A percentile compares a stretch with the other conserved stretches of the same genome.
Conservation (phyloP, 2,113 vertebrate species). For the Gila orcuttii region DNA sequence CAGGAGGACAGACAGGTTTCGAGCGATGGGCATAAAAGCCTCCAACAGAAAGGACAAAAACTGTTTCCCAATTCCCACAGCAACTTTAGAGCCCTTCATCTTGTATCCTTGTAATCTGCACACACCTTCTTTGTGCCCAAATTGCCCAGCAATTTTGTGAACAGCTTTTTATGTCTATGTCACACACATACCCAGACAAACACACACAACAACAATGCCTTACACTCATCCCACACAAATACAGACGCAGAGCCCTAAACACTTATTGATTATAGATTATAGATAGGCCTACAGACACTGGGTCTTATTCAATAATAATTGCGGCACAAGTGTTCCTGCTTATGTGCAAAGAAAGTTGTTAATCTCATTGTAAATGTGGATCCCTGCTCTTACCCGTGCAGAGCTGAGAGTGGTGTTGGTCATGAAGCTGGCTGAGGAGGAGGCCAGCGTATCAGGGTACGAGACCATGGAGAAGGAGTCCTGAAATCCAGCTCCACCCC, state of each 20-base stretch:
- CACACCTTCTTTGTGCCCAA: not conserved
- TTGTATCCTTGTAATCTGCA: slow-evolving; percentile 14
- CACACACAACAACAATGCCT: not conserved
- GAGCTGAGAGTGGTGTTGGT: slow-evolving; percentile 96
- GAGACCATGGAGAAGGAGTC: slow-evolving; percentile 89
- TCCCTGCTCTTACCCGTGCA: slow-evolving; percentile 81
- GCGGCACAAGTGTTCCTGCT: not conserved
- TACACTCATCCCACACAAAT: not conserved
- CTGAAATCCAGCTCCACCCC: slow-evolving; percentile 51
- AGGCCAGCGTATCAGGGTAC: slow-evolving; percentile 87
- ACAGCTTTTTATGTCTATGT: not conserved
- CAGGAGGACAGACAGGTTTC: slow-evolving; percentile 9
- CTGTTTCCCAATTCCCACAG: slow-evolving; percentile 16
- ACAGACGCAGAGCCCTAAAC: not conserved
- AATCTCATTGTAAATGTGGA: not conserved
- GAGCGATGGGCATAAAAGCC: not conserved
- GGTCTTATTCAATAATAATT: not conserved
- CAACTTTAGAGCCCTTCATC: slow-evolving; percentile 20
- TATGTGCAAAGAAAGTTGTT: not conserved
- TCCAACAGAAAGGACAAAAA: not conserved
- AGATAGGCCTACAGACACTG: not conserved
- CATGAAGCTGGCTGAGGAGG: slow-evolving; percentile 88
- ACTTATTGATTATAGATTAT: not conserved
- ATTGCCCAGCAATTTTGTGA: slow-evolving; percentile 9
- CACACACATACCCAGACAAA: too few species aligned